Evolutionary conservation across 2,113 vertebrate species (phyloP).

Genomic region (Dasyurus viverrinus): DNA sequence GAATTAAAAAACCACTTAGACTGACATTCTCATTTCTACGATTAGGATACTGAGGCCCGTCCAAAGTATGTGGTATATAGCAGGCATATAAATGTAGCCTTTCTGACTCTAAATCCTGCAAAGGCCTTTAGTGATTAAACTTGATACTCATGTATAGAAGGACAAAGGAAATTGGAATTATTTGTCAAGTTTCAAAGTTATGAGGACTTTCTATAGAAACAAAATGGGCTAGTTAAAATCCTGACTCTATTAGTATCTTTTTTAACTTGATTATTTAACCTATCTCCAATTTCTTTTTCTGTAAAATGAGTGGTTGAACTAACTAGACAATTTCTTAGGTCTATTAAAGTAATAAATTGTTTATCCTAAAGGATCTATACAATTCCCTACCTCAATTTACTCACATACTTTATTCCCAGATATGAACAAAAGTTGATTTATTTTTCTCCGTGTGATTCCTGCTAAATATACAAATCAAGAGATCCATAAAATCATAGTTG

Average conservation of each 20-base stretch:
- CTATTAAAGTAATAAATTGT: neutral
- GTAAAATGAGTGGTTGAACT: neutral
- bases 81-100: neutral
- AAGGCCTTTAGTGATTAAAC: neutral
- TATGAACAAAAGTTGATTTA: neutral
- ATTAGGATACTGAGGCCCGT: neutral
- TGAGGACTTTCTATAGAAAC: neutral
- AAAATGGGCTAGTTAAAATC: neutral
- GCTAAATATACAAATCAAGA: neutral
- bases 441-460: neutral
- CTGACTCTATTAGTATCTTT: neutral
- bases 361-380: neutral
- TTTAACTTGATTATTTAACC: neutral
- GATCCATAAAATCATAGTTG: neutral
- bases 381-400: neutral
- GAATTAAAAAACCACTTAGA: neutral
- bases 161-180: no score
- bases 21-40: no score
- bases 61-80: neutral
- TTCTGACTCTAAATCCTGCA: neutral
- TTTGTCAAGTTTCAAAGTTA: neutral
- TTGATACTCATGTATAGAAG: neutral
- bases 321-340: neutral
- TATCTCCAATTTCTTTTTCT: neutral
- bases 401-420: neutral